A percentile compares a stretch with the other conserved stretches of the same genome.
Evolutionary conservation across 2,797 vertebrate genomes (phyloP).

Genomic region (Sebastes trivittatus): DNA sequence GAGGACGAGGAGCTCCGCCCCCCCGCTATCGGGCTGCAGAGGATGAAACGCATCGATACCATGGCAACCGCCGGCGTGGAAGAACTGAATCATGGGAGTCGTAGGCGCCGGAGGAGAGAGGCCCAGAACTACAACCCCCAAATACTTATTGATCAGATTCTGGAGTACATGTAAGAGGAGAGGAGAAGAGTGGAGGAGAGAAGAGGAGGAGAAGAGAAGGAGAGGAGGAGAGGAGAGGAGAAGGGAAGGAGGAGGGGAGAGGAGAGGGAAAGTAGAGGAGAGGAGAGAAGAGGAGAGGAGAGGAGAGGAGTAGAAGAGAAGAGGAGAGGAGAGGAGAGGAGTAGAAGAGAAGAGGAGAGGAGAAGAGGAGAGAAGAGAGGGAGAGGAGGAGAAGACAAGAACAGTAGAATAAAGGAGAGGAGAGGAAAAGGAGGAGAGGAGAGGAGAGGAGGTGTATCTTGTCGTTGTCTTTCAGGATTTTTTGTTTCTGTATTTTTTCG

Average conservation of each 20-base stretch:
- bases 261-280: no score
- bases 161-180: slow-evolving; percentile 73
- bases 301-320: no score
- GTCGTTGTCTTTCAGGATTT: neutral
- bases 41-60: slow-evolving; percentile 80
- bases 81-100: slow-evolving; percentile 69
- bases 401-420: neutral
- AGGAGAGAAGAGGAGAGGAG: neutral
- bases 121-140: slow-evolving; percentile 72
- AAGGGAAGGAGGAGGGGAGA: neutral
- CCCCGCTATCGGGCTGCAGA: slow-evolving; percentile 66
- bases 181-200: no score
- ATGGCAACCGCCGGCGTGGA: slow-evolving; percentile 3
- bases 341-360: neutral
- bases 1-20: slow-evolving; percentile 46
- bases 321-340: neutral
- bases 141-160: slow-evolving; percentile 74
- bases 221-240: neutral
- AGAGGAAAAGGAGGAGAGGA: neutral
- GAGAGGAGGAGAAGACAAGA: neutral
- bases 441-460: neutral
- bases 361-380: no score
- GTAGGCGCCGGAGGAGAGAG: slow-evolving; percentile 70
- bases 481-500: neutral
- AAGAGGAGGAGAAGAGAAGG: neutral